A percentile compares a stretch with the other conserved stretches of the same genome.
These are phyloP conservation scores for Scophthalmus maximus DNA, from an alignment of 2,113 vertebrate genomes.

Conservation along the genomic window DNA sequence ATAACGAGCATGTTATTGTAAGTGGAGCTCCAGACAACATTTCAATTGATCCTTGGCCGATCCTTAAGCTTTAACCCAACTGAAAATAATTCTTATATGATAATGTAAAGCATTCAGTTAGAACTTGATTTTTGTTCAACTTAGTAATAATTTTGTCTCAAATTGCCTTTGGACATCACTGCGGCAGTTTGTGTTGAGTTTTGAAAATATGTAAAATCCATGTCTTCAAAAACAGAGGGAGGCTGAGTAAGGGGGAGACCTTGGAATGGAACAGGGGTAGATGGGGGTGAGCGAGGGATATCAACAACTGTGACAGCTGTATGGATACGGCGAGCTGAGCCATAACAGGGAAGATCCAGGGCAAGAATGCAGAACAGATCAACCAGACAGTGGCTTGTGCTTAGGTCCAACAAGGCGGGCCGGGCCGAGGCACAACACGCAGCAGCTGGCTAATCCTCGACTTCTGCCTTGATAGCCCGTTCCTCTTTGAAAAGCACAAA, in stretches of 20 bases:
- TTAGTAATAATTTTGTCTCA: not conserved
- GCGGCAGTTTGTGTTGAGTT: no score
- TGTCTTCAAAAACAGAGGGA: slow-evolving; percentile 34
- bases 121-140: not conserved
- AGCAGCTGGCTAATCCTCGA: slow-evolving; percentile 74
- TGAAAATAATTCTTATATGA: not conserved
- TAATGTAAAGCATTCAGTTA: no score
- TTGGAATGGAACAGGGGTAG: slow-evolving; percentile 34
- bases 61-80: not conserved
- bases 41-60: slow-evolving; percentile 11
- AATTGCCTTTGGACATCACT: not conserved
- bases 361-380: slow-evolving; percentile 80
- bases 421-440: slow-evolving; percentile 44
- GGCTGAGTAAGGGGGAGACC: slow-evolving; percentile 27
- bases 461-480: slow-evolving; percentile 29
- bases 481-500: slow-evolving; percentile 41
- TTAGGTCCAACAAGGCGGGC: slow-evolving; percentile 50
- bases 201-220: slow-evolving; percentile 23
- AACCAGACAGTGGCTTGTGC: slow-evolving; percentile 57
- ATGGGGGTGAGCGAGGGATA: slow-evolving; percentile 43
- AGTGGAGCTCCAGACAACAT: slow-evolving; percentile 4
- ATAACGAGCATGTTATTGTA: slow-evolving; percentile 7
- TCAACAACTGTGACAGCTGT: slow-evolving; percentile 79
- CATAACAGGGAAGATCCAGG: slow-evolving; percentile 69
- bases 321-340: slow-evolving; percentile 62